These are phyloP conservation scores for Drosophila arizonae DNA, from an alignment of 1,140 invertebrate genomes.

Conservation along the genomic window DNA sequence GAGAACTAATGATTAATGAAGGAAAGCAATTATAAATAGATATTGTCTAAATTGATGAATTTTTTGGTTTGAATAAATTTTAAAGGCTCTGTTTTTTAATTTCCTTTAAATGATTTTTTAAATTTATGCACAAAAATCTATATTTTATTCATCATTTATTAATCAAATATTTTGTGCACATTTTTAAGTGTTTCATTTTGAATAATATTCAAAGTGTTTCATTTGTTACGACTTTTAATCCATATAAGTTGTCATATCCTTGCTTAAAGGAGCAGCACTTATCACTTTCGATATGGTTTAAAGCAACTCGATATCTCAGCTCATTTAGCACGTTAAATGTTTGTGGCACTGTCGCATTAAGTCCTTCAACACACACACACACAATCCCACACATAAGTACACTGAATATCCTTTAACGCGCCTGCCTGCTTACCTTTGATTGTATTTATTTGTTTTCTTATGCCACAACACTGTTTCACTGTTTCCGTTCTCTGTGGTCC, in stretches of 20 bases:
- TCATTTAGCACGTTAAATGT: slow-evolving; percentile 8
- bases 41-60: neutral
- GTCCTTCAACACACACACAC: slow-evolving; percentile 18
- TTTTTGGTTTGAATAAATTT: no score
- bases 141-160: neutral
- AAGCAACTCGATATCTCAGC: neutral
- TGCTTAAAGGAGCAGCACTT: slow-evolving; percentile 27
- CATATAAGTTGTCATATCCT: slow-evolving; percentile 27
- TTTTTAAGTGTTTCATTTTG: neutral
- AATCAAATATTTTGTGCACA: slow-evolving; percentile 5
- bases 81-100: no score
- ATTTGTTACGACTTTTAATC: slow-evolving; percentile 16
- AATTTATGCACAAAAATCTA: slow-evolving; percentile 26
- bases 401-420: slow-evolving; percentile 63
- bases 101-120: no score
- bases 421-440: slow-evolving; percentile 64
- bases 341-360: slow-evolving; percentile 12
- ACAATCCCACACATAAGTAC: slow-evolving; percentile 8
- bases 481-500: slow-evolving; percentile 60
- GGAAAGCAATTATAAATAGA: neutral
- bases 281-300: slow-evolving; percentile 19
- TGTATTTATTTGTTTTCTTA: slow-evolving; percentile 38
- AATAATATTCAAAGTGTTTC: neutral
- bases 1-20: neutral
- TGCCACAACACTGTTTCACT: slow-evolving; percentile 40